phyloP scores from a whole-genome alignment of 2,113 vertebrate genomes.

The Ciconia stormi region DNA sequence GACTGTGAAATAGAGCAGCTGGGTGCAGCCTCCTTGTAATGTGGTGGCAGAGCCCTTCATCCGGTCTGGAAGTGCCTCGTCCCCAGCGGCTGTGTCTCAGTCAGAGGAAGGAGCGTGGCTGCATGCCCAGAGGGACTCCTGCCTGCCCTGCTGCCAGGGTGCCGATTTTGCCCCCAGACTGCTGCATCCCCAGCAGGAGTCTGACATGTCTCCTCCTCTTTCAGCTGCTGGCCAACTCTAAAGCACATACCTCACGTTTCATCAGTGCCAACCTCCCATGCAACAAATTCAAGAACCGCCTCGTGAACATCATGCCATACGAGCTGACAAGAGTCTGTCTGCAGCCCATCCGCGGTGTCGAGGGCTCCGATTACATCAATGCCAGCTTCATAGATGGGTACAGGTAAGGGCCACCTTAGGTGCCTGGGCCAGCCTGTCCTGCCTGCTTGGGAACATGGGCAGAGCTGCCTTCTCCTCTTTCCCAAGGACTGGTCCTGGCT shows the following conservation, averaged over 20 bases:
- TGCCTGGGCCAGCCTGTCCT: background rate
- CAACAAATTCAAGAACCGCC: slow-evolving; percentile 98
- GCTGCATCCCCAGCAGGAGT: background rate
- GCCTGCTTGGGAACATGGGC: background rate
- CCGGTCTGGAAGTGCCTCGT: background rate
- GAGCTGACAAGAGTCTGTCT: slow-evolving; percentile 91
- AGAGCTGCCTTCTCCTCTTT: background rate
- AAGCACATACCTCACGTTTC: slow-evolving; percentile 93
- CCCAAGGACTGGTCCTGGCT: background rate
- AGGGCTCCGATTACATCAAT: slow-evolving; percentile 97
- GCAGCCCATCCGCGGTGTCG: slow-evolving; percentile 93
- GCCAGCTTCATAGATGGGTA: slow-evolving; percentile 96
- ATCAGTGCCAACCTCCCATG: slow-evolving; percentile 96
- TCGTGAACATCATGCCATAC: slow-evolving; percentile 96
- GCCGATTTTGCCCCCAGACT: fast-evolving
- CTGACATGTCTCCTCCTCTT: background rate
- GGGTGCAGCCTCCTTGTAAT: background rate
- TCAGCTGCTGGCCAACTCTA: slow-evolving; percentile 90
- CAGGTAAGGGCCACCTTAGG: slow-evolving; percentile 76
- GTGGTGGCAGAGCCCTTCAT: background rate
- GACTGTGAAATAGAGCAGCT: background rate
- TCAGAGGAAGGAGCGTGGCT: background rate
- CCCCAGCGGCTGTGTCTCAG: background rate
- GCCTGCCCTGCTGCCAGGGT: background rate
- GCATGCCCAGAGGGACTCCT: background rate